Evolutionary conservation across 1,140 invertebrate species (phyloP).

Genomic region (Samia ricini): DNA sequence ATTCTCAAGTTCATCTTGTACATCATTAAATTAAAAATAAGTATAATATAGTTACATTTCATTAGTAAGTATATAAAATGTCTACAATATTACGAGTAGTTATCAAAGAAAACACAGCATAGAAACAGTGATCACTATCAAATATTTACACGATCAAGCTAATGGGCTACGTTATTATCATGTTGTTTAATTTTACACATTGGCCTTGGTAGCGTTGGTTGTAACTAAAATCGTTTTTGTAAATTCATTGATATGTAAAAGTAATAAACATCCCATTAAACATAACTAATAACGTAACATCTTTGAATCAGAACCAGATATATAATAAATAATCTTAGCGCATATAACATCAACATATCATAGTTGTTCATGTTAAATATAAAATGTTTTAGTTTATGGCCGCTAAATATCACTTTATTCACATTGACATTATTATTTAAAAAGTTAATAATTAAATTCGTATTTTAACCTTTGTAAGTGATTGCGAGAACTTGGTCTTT

Average conservation of each 20-base stretch:
- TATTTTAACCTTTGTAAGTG: neutral
- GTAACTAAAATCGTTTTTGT: too few species aligned
- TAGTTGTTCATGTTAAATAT: neutral
- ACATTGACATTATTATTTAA: conserved; percentile 22
- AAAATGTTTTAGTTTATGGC: conserved; percentile 34
- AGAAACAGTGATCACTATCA: conserved; percentile 66
- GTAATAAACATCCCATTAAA: neutral
- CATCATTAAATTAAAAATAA: neutral
- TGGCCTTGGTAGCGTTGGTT: neutral
- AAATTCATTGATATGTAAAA: neutral
- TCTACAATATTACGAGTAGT: conserved; percentile 51
- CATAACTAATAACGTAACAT: too few species aligned
- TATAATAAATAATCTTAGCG: neutral
- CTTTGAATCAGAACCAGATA: neutral
- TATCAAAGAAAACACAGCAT: conserved; percentile 70
- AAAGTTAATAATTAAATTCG: neutral
- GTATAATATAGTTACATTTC: conserved; percentile 4
- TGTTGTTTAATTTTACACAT: neutral
- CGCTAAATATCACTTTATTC: conserved; percentile 53
- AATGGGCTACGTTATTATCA: conserved; percentile 46
- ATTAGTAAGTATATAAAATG: conserved; percentile 63
- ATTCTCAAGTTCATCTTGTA: neutral
- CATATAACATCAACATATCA: conserved; percentile 19
- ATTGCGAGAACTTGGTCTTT: too few species aligned
- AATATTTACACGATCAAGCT: conserved; percentile 71